Conservation (phyloP, 2,888 invertebrate species). For the Cerastis leucographa region DNA sequence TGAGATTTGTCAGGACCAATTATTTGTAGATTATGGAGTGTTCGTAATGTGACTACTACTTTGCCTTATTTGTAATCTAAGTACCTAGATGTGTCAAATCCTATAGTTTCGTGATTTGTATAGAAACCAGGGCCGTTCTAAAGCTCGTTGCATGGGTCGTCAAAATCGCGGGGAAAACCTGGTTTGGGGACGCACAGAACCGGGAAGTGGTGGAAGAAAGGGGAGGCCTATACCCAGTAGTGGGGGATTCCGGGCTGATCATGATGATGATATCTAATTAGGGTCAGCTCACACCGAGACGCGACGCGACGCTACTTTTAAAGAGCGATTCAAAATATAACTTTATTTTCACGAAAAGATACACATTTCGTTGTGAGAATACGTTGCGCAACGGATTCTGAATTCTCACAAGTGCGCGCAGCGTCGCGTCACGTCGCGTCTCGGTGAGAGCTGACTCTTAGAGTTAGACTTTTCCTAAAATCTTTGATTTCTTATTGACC, state of each 20-base stretch:
- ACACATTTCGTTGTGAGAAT: no score
- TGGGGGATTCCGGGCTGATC: no score
- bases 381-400: no score
- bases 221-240: not conserved
- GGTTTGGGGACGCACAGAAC: not conserved
- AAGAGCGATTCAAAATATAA: no score
- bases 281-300: no score
- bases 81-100: not conserved
- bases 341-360: no score
- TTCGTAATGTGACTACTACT: slow-evolving; percentile 1
- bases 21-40: slow-evolving; percentile 31
- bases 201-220: not conserved
- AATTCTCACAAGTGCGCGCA: no score
- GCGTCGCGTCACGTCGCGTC: no score
- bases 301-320: no score
- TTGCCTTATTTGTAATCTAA: slow-evolving; percentile 11
- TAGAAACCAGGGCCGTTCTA: not conserved
- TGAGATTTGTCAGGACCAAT: slow-evolving; percentile 6
- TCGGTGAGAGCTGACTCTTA: no score
- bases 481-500: not conserved
- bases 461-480: not conserved
- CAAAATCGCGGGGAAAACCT: not conserved
- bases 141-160: not conserved
- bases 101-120: not conserved
- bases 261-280: no score